Conservation (phyloP, 2,113 vertebrate genomes). For the Cephalopterus ornatus region DNA sequence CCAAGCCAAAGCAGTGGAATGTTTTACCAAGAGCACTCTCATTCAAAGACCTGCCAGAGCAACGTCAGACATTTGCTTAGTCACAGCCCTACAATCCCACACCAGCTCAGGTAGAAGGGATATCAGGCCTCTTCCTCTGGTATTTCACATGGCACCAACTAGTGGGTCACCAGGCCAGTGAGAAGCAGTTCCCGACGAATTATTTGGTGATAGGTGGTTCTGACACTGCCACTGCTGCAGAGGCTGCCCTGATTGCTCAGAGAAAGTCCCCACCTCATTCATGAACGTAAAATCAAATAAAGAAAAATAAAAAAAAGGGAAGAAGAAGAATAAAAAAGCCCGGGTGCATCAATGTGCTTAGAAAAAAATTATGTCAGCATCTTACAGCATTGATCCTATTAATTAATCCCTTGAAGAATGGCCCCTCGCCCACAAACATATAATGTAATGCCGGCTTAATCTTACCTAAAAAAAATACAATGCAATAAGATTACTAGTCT, state of each 20-base stretch:
- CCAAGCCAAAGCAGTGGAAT: background rate
- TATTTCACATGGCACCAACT: background rate
- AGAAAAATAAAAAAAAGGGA: background rate
- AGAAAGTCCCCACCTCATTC: constrained; percentile 2
- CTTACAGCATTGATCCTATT: constrained; percentile 17
- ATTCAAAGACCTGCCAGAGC: background rate
- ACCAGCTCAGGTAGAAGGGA: background rate
- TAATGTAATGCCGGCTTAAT: constrained; percentile 35
- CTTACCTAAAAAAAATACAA: constrained; percentile 28
- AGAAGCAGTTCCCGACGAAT: background rate
- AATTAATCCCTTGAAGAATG: constrained; percentile 51
- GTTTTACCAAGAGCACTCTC: background rate
- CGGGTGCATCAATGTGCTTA: background rate
- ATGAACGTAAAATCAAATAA: background rate
- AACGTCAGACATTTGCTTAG: background rate
- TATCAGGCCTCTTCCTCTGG: background rate
- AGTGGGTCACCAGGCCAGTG: background rate
- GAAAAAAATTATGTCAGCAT: constrained; percentile 30
- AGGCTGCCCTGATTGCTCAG: background rate
- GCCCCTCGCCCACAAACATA: constrained; percentile 16
- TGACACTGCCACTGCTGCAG: background rate
- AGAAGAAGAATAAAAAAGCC: background rate
- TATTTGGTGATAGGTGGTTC: background rate
- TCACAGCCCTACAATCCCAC: background rate
- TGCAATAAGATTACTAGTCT: constrained; percentile 51